Evolutionary conservation across 2,797 vertebrate species (phyloP).

Genomic region (Tapera naevia): DNA sequence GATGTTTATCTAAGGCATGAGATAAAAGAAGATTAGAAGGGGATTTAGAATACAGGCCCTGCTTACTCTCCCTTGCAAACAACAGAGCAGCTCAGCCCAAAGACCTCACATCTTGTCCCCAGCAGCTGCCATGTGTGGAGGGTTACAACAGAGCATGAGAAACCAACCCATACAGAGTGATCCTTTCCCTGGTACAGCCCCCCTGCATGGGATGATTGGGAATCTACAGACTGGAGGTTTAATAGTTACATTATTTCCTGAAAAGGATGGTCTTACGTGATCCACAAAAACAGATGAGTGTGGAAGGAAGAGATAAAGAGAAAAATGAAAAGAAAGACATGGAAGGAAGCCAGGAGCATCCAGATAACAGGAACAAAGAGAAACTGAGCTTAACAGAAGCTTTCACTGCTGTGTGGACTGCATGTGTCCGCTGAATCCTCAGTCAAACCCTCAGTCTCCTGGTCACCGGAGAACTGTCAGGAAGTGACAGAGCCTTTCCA

Average conservation of each 20-base stretch:
- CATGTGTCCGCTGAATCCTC: fast-evolving
- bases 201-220: neutral
- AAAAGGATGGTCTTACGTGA: neutral
- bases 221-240: neutral
- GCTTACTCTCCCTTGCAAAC: neutral
- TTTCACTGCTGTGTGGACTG: neutral
- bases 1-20: neutral
- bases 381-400: neutral
- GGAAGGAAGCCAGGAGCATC: neutral
- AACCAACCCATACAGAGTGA: neutral
- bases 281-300: neutral
- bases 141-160: neutral
- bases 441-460: neutral
- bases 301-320: neutral
- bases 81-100: neutral
- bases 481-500: neutral
- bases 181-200: neutral
- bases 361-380: neutral
- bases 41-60: neutral
- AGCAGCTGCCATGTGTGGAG: neutral
- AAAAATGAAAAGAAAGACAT: neutral
- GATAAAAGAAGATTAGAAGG: neutral
- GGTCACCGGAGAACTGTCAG: neutral
- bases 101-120: neutral
- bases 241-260: neutral